Percentiles rank a stretch among this genome's conserved stretches.
phyloP scores from a whole-genome alignment of 1,140 invertebrate genomes.

The Pseudomyrmex concolor region DNA sequence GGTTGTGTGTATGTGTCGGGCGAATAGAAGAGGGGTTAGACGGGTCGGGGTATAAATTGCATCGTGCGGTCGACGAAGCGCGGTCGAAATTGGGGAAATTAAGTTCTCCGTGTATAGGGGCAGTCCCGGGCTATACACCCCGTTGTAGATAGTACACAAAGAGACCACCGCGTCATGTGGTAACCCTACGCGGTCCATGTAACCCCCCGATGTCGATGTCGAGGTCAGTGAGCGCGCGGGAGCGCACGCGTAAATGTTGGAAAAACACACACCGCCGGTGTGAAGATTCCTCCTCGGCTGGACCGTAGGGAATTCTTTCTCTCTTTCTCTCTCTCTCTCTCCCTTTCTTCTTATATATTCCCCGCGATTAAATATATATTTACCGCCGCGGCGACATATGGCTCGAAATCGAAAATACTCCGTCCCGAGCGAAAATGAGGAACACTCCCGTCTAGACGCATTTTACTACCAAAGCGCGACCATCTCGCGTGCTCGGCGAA shows the following conservation, averaged over 20 bases:
- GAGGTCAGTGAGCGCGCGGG: constrained; percentile 57
- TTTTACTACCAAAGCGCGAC: constrained; percentile 43
- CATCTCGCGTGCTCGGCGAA: not conserved
- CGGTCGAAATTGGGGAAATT: constrained; percentile 77
- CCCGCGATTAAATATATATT: constrained; percentile 49
- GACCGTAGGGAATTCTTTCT: not conserved
- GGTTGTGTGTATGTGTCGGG: not conserved
- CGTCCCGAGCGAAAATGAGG: not conserved
- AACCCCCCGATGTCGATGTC: constrained; percentile 68
- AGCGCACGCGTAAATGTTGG: not conserved
- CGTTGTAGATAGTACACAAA: constrained; percentile 65
- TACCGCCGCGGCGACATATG: constrained; percentile 12
- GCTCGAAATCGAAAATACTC: not conserved
- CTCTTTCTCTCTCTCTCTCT: not conserved
- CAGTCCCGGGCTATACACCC: constrained; percentile 40
- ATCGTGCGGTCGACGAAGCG: constrained; percentile 75
- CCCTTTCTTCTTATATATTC: not conserved
- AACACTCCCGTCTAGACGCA: not conserved
- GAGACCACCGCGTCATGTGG: constrained; percentile 72
- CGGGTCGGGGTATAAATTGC: constrained; percentile 72
- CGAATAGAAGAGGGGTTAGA: constrained; percentile 5
- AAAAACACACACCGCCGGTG: too few species aligned
- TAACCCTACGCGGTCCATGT: constrained; percentile 62
- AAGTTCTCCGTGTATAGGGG: constrained; percentile 71
- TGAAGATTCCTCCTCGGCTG: constrained; percentile 1